These are phyloP conservation scores for Podargus strigoides DNA, from an alignment of 2,797 vertebrate species.

Conservation along the genomic window DNA sequence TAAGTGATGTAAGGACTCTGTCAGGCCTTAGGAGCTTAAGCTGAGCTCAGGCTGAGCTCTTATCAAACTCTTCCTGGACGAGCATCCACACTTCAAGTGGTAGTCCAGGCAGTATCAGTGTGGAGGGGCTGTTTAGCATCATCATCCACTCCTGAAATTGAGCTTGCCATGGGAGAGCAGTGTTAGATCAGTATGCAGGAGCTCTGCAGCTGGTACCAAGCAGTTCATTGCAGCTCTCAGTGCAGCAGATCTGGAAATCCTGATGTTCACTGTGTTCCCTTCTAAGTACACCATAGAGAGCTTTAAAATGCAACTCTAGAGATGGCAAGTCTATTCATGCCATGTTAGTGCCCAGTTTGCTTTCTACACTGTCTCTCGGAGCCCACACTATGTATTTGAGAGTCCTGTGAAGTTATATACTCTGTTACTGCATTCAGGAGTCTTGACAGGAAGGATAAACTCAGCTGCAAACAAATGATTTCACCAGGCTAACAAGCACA, in stretches of 20 bases:
- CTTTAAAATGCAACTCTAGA: neutral
- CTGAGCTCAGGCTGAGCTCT: neutral
- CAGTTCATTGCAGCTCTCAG: neutral
- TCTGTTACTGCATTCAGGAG: neutral
- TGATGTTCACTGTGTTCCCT: neutral
- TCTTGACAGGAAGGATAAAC: neutral
- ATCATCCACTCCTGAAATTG: rapidly evolving
- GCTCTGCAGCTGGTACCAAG: neutral
- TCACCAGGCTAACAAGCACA: neutral
- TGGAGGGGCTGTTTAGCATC: neutral
- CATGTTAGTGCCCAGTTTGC: neutral
- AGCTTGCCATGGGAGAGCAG: neutral
- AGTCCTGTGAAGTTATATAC: neutral
- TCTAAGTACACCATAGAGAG: neutral
- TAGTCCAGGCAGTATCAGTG: neutral
- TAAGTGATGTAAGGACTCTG: neutral
- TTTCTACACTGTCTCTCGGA: neutral
- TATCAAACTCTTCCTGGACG: neutral
- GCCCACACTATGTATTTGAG: rapidly evolving
- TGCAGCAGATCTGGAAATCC: neutral
- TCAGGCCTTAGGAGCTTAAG: neutral
- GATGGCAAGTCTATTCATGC: neutral
- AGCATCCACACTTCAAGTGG: neutral
- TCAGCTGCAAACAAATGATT: neutral
- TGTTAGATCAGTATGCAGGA: neutral